These are phyloP conservation scores for Aporophyla lueneburgensis DNA, from an alignment of 2,888 invertebrate species.

Conservation along the genomic window DNA sequence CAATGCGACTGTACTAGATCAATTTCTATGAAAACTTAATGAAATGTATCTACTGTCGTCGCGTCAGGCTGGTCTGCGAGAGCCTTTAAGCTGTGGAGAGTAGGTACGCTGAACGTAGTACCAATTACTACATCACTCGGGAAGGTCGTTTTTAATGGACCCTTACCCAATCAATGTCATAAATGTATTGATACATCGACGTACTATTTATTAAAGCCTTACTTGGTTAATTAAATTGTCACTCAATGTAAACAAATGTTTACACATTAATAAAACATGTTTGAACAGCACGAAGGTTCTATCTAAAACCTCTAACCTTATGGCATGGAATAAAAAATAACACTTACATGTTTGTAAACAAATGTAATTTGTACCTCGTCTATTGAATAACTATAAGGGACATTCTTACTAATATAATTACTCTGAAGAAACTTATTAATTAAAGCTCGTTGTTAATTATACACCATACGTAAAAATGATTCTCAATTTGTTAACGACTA, in stretches of 20 bases:
- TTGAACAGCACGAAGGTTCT: slow-evolving; percentile 13
- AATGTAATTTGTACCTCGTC: neutral
- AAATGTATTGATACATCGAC: neutral
- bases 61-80: no score
- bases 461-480: neutral
- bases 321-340: slow-evolving; percentile 5
- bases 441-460: neutral
- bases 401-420: neutral
- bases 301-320: neutral
- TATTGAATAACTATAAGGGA: neutral
- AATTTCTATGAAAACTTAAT: no score
- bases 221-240: slow-evolving; percentile 7
- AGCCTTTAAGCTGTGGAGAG: no score
- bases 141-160: slow-evolving; percentile 3
- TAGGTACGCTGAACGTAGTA: no score
- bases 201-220: neutral
- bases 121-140: neutral
- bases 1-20: no score
- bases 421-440: neutral
- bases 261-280: slow-evolving; percentile 6
- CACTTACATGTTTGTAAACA: slow-evolving; percentile 14
- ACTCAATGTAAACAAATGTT: slow-evolving; percentile 8
- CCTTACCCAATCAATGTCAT: neutral
- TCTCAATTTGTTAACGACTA: no score
- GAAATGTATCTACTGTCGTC: no score